Conservation (phyloP, 2,888 invertebrate genomes). For the Polydrusus cervinus region DNA sequence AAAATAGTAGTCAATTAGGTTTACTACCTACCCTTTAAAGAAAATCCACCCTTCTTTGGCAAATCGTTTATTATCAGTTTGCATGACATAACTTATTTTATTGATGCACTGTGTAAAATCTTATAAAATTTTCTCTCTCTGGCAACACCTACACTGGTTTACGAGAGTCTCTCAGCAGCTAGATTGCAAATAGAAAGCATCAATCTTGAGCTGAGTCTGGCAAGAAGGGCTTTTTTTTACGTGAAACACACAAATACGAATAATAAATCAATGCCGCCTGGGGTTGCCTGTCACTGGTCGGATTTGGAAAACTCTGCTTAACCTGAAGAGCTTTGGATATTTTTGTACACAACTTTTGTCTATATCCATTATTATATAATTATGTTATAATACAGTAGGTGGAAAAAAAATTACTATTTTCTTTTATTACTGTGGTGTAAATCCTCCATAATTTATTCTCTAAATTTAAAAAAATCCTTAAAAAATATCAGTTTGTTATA, state of each 20-base stretch:
- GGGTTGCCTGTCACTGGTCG: conserved; percentile 69
- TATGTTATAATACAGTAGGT: neutral
- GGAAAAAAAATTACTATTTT: too few relatives aligned
- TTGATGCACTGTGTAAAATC: conserved; percentile 8
- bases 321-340: conserved; percentile 35
- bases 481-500: too few relatives aligned
- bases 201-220: conserved; percentile 67
- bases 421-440: too few relatives aligned
- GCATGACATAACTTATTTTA: conserved; percentile 10
- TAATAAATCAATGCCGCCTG: conserved; percentile 69
- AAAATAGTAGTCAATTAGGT: too few relatives aligned
- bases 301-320: conserved; percentile 42
- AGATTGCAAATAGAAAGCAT: conserved; percentile 67
- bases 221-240: conserved; percentile 65
- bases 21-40: too few relatives aligned
- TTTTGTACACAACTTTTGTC: neutral
- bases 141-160: conserved; percentile 23
- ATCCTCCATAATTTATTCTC: too few relatives aligned
- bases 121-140: conserved; percentile 18
- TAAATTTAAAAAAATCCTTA: too few relatives aligned
- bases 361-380: neutral
- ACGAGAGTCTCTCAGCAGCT: conserved; percentile 28
- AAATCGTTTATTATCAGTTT: too few relatives aligned
- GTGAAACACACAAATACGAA: conserved; percentile 70
- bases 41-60: too few relatives aligned